These are phyloP conservation scores for Enteromius treurensis DNA, from an alignment of 2,797 vertebrate species.

Conservation along the genomic window DNA sequence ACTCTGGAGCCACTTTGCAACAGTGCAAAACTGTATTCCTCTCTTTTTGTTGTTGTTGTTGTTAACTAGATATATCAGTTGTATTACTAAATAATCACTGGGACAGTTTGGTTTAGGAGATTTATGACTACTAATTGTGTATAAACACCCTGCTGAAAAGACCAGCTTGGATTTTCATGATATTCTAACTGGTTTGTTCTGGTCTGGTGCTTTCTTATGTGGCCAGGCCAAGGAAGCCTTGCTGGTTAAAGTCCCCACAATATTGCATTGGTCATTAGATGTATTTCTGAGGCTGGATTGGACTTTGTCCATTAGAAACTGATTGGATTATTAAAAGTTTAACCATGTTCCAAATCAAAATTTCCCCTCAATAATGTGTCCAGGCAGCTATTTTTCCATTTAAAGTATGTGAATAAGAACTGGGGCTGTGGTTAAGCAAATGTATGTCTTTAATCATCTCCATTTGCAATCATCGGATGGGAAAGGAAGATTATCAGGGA, in stretches of 20 bases:
- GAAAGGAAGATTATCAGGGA: not conserved
- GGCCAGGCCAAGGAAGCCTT: not conserved
- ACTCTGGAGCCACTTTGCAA: conserved; percentile 31
- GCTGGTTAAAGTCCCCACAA: not conserved
- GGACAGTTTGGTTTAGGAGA: conserved; percentile 9
- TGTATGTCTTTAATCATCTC: not conserved
- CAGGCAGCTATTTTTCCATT: not conserved
- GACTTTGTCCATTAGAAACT: not conserved
- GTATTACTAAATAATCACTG: conserved; percentile 1
- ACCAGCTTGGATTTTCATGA: not conserved
- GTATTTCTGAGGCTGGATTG: not conserved
- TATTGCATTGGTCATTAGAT: not conserved
- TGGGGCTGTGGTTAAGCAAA: not conserved
- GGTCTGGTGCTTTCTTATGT: not conserved
- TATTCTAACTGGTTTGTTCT: conserved; percentile 7
- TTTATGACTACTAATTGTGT: not conserved
- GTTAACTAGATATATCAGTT: conserved; percentile 14
- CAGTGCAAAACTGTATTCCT: conserved; percentile 30
- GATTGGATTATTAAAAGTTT: not conserved
- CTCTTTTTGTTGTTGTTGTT: conserved; percentile 44
- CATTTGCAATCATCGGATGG: not conserved
- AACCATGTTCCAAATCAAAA: not conserved
- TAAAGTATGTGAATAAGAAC: not conserved
- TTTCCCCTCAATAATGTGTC: not conserved
- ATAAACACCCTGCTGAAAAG: conserved; percentile 26